These are phyloP conservation scores for Poeciliopsis paucimaculata DNA, from an alignment of 2,797 vertebrate species.

Conservation along the genomic window DNA sequence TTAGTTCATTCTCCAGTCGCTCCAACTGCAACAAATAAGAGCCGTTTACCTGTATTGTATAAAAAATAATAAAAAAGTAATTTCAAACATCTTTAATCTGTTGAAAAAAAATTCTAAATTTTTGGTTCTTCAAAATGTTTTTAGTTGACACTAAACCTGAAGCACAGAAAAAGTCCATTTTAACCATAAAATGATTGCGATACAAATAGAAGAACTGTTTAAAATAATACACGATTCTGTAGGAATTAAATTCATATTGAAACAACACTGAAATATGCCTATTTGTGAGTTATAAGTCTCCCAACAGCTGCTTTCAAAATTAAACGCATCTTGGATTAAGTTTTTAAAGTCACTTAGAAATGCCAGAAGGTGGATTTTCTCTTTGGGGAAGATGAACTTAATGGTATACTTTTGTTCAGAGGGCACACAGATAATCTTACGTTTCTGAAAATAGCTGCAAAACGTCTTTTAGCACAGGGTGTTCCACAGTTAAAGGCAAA, in stretches of 20 bases:
- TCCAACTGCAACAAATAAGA: constrained; percentile 81
- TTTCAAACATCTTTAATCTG: not conserved
- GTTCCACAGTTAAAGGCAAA: constrained; percentile 52
- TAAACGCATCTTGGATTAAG: constrained; percentile 44
- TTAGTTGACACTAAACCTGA: not conserved
- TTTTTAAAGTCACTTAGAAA: constrained; percentile 32
- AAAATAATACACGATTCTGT: constrained; percentile 28
- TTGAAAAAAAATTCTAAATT: not conserved
- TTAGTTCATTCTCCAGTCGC: constrained; percentile 87
- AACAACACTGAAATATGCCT: constrained; percentile 17
- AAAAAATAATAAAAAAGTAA: not conserved
- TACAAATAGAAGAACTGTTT: not conserved
- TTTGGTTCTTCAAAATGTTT: not conserved
- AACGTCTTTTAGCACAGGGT: constrained; percentile 55
- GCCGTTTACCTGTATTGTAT: not conserved
- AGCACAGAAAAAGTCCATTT: not conserved
- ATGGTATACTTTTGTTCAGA: constrained; percentile 64
- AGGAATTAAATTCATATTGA: constrained; percentile 15
- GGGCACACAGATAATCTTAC: constrained; percentile 52
- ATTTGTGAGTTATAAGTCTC: constrained; percentile 15
- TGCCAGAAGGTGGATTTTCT: constrained; percentile 46
- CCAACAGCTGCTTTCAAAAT: constrained; percentile 45
- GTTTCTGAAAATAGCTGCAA: constrained; percentile 71
- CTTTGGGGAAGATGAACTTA: constrained; percentile 59
- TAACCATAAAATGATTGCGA: not conserved